Conservation (phyloP, 2,888 invertebrate genomes). For the Aleiodes leptofemur region DNA sequence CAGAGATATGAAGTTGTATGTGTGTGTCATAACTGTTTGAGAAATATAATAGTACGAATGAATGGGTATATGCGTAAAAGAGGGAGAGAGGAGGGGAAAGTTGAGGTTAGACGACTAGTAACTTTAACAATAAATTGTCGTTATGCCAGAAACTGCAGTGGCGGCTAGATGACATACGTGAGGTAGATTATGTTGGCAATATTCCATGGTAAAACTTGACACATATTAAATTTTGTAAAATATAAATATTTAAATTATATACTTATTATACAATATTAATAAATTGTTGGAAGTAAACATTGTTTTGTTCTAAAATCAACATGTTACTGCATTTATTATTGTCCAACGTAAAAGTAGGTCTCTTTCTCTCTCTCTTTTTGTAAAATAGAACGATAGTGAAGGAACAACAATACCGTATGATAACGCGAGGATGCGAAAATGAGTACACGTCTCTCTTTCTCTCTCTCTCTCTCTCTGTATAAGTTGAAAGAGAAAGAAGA, state of each 20-base stretch:
- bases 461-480: background rate
- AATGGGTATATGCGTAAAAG: background rate
- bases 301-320: too few relatives aligned
- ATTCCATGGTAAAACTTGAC: background rate
- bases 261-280: constrained; percentile 2
- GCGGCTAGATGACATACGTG: constrained; percentile 8
- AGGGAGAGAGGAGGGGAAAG: background rate
- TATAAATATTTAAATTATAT: constrained; percentile 19
- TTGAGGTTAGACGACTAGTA: constrained; percentile 21
- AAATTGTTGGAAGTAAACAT: background rate
- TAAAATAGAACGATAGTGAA: constrained; percentile 25
- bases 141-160: constrained; percentile 11
- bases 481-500: constrained; percentile 20
- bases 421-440: constrained; percentile 41
- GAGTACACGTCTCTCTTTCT: constrained; percentile 30
- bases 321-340: too few relatives aligned
- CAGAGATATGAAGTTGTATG: background rate
- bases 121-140: constrained; percentile 29
- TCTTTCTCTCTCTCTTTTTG: background rate
- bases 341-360: constrained; percentile 35
- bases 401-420: constrained; percentile 43
- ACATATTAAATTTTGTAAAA: background rate
- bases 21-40: background rate
- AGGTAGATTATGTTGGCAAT: constrained; percentile 6
- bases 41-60: constrained; percentile 11